Evolutionary conservation across 1,140 invertebrate genomes (phyloP), one percentile per base, ranked within the genome.

Genomic region (Phymastichus coffea): DNA sequence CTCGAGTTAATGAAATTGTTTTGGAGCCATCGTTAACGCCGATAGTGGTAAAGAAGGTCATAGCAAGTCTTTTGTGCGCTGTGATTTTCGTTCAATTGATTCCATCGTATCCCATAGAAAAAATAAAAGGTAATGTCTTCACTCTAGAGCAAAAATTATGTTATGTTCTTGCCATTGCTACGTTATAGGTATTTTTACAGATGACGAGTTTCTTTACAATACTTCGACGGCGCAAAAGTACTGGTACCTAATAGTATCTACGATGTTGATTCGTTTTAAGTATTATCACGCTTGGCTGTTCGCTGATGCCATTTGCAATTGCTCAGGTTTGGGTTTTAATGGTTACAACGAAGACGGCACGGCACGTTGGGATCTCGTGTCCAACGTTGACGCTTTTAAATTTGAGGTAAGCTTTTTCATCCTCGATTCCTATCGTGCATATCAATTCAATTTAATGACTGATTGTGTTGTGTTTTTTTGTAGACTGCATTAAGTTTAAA

Each of bases 261-360:
- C 92, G 23, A 84, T 91, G 63, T 79, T 91, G 33, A 87, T 88
- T 56, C 85, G 94, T 58, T 90, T 90, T 72, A 97, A 97, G 79
- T 98, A 98, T 81, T 98, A 98, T 79, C 93, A 96, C 74, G 97
- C 95, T 3, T 99, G 96, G 95, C 83, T 93, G 30, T 81, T 98
- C 43, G 93, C 92, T 9, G 96, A 98, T 77, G 91, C 92, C 1
- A 90, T 97, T 64, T 97, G 93, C 74, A 97, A 98, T 76, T 91
- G 94, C 70, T 91, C 91, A 8, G 96, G 96, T 2, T 84, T 98
- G 62, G 95, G 95, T 10, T 97, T 93, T 74, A 90, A 87, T 70
- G 94, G 94, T 0, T 93, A 88, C 67, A 84, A 88, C 67, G 80
- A 85, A 33, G 77, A 89, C 59, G 92, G 92, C 25, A 79, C 83